Evolutionary conservation across 1,140 invertebrate species (phyloP).

Genomic region (Adoxophyes honmai): DNA sequence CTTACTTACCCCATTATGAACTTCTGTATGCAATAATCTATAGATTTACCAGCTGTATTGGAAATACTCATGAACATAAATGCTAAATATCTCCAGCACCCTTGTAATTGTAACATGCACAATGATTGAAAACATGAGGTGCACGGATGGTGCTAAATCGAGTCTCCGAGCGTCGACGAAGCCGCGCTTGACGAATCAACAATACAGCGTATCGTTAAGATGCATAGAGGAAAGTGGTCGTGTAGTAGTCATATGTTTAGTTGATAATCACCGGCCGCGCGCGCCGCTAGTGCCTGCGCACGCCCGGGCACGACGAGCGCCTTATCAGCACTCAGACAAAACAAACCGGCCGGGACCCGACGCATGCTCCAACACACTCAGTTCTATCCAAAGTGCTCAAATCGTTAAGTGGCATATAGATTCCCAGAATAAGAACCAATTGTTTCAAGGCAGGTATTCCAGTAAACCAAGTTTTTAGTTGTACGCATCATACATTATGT

Average conservation of each 20-base stretch:
- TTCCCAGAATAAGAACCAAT: slow-evolving; percentile 9
- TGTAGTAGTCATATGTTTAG: slow-evolving; percentile 59
- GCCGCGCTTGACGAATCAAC: slow-evolving; percentile 35
- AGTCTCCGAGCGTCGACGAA: background rate
- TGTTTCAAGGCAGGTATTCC: slow-evolving; percentile 30
- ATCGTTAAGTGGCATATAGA: background rate
- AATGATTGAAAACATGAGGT: no score
- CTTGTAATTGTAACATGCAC: no score
- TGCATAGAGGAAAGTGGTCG: slow-evolving; percentile 43
- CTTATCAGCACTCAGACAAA: slow-evolving; percentile 7
- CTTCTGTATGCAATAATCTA: no score
- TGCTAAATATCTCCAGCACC: no score
- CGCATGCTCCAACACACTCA: background rate
- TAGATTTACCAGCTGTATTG: no score
- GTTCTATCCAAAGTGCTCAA: no score
- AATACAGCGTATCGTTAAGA: slow-evolving; percentile 41
- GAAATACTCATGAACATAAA: no score
- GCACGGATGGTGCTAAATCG: background rate
- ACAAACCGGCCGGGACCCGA: slow-evolving; percentile 3
- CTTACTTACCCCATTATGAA: no score
- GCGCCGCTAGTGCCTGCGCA: slow-evolving; percentile 40
- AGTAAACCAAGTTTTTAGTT: slow-evolving; percentile 23
- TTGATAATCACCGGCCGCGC: slow-evolving; percentile 59
- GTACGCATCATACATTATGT: slow-evolving; percentile 28
- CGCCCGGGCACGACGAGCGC: slow-evolving; percentile 25